These are phyloP conservation scores for Gallinago solitaria DNA, from an alignment of 2,797 vertebrate species.

Conservation along the genomic window DNA sequence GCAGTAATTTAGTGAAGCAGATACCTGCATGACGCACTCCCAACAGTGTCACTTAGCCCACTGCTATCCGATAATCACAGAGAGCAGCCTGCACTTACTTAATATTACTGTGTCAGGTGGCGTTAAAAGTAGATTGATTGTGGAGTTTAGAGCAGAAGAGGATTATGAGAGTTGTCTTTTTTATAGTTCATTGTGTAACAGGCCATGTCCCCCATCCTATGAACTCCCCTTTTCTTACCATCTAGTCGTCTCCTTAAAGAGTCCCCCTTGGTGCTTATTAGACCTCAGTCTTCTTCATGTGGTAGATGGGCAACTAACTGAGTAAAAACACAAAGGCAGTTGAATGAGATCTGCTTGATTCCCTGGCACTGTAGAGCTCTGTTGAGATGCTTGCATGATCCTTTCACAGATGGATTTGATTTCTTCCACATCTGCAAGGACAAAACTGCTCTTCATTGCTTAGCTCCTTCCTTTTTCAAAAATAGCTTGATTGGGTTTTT, in stretches of 20 bases:
- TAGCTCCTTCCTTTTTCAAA: not conserved
- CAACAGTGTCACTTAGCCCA: not conserved
- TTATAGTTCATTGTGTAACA: not conserved
- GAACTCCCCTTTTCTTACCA: not conserved
- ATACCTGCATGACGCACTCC: not conserved
- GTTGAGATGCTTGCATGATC: not conserved
- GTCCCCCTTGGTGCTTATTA: not conserved
- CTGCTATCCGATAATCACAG: not conserved
- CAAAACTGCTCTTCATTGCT: not conserved
- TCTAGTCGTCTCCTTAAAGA: not conserved
- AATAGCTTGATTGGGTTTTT: not conserved
- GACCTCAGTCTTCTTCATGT: not conserved
- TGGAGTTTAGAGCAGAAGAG: not conserved
- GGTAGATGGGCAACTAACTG: not conserved
- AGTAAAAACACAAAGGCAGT: not conserved
- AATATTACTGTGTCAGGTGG: no score
- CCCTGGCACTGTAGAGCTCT: not conserved
- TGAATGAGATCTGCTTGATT: not conserved
- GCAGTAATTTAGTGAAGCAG: not conserved
- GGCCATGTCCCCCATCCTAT: not conserved
- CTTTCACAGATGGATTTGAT: not conserved
- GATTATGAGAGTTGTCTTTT: not conserved
- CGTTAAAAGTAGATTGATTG: not conserved
- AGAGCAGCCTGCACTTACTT: not conserved
- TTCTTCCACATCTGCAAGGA: not conserved